phyloP scores from a whole-genome alignment of 2,888 invertebrate genomes.

The Mimumesa dahlbomi region DNA sequence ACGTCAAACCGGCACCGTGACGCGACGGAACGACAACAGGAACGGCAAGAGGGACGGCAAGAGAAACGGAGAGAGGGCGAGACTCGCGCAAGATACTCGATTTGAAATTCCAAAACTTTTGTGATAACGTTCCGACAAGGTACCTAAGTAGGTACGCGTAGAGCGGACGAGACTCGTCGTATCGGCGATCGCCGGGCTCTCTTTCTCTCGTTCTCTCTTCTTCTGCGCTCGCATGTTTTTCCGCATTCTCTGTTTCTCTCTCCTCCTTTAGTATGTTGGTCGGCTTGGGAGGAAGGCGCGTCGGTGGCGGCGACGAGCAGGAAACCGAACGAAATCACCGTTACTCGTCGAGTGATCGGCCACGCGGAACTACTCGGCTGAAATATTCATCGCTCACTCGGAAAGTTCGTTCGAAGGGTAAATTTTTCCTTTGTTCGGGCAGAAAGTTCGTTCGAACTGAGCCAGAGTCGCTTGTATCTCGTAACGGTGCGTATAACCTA shows the following conservation, averaged over 20 bases:
- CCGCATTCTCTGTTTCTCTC: conserved; percentile 11
- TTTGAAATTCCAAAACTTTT: conserved; percentile 74
- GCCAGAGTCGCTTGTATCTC: not conserved
- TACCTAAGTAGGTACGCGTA: conserved; percentile 41
- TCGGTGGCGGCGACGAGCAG: not conserved
- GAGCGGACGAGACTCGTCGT: conserved; percentile 20
- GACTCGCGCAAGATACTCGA: conserved; percentile 48
- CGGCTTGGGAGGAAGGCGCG: not conserved
- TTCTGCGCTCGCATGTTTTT: conserved; percentile 1
- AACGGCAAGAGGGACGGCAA: not conserved
- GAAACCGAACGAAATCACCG: conserved; percentile 29
- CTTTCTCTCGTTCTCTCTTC: conserved; percentile 1
- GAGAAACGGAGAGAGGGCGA: conserved; percentile 7
- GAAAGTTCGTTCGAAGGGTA: conserved; percentile 14
- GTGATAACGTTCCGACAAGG: conserved; percentile 66
- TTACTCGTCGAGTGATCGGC: conserved; percentile 40
- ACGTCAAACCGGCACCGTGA: conserved; percentile 51
- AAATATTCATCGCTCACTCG: conserved; percentile 48
- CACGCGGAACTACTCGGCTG: conserved; percentile 29
- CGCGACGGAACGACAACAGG: conserved; percentile 9
- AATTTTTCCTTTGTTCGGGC: conserved; percentile 21
- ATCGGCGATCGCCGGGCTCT: conserved; percentile 28
- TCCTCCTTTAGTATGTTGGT: too few relatives aligned
- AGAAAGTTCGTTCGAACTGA: conserved; percentile 13
- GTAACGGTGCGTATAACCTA: not conserved